These are phyloP conservation scores for Polydrusus pterygomalis DNA, from an alignment of 2,888 invertebrate species.

Conservation along the genomic window DNA sequence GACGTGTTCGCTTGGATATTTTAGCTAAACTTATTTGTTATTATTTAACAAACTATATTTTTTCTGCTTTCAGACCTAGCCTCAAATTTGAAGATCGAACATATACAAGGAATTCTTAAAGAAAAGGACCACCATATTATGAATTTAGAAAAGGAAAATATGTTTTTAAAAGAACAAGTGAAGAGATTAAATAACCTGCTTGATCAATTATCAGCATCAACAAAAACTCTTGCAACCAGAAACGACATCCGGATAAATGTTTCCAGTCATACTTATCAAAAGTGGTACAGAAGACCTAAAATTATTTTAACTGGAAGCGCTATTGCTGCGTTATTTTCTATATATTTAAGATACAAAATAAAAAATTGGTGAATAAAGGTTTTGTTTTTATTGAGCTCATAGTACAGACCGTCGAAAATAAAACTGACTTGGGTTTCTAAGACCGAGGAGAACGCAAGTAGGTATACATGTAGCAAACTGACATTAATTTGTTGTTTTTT, in stretches of 20 bases:
- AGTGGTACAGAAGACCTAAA: conserved; percentile 44
- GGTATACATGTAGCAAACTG: too few species aligned
- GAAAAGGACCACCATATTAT: conserved; percentile 31
- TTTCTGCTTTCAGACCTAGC: conserved; percentile 29
- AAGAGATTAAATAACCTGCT: conserved; percentile 25
- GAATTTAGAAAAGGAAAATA: conserved; percentile 40
- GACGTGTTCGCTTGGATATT: too few species aligned
- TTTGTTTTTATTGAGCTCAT: not conserved
- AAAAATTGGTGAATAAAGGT: conserved; percentile 30
- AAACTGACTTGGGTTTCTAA: too few species aligned
- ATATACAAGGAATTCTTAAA: conserved; percentile 21
- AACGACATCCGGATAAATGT: conserved; percentile 49
- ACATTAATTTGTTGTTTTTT: too few species aligned
- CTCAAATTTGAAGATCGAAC: conserved; percentile 10
- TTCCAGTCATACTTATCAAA: conserved; percentile 29
- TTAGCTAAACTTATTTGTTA: too few species aligned
- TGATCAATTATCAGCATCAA: conserved; percentile 38
- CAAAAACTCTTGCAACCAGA: conserved; percentile 30
- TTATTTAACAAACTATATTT: too few species aligned
- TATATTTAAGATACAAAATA: conserved; percentile 50
- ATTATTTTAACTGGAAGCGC: conserved; percentile 38
- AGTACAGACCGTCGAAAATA: too few species aligned
- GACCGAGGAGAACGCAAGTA: too few species aligned
- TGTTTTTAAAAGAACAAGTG: conserved; percentile 42
- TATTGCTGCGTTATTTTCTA: conserved; percentile 39